phyloP scores from a whole-genome alignment of 1,140 invertebrate genomes.

The Microvelia longipes region DNA sequence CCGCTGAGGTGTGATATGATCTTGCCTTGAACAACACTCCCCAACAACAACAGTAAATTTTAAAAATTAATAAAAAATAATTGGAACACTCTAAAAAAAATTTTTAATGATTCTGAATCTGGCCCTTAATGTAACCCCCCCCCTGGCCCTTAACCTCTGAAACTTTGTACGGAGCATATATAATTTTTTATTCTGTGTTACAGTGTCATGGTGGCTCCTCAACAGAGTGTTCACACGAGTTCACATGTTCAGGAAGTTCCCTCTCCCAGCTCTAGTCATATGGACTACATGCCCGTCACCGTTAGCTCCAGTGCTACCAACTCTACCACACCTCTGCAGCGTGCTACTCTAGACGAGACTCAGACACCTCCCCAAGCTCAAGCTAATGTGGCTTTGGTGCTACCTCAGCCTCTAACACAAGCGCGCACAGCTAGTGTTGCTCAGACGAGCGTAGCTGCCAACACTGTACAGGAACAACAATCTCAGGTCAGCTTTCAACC shows the following conservation, averaged over 20 bases:
- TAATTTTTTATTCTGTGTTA: no score
- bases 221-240: constrained; percentile 37
- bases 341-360: constrained; percentile 21
- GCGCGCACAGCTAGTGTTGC: constrained; percentile 4
- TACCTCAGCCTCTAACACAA: constrained; percentile 17
- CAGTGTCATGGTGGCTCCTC: constrained; percentile 43
- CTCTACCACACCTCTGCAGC: not conserved
- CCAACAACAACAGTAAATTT: no score
- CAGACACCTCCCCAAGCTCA: constrained; percentile 11
- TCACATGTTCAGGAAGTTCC: constrained; percentile 38
- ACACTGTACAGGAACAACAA: not conserved
- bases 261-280: constrained; percentile 42
- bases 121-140: no score
- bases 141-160: no score
- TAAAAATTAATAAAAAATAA: no score
- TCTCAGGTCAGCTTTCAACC: not conserved
- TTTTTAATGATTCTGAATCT: no score
- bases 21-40: no score
- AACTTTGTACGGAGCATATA: no score
- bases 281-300: constrained; percentile 53
- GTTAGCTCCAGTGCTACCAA: constrained; percentile 32
- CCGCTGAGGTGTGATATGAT: no score
- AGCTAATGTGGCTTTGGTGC: constrained; percentile 16
- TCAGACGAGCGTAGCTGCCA: not conserved
- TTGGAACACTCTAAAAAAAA: no score